Base-by-base conservation (phyloP, 2,888 invertebrate species). In the Clivina fossor region DNA sequence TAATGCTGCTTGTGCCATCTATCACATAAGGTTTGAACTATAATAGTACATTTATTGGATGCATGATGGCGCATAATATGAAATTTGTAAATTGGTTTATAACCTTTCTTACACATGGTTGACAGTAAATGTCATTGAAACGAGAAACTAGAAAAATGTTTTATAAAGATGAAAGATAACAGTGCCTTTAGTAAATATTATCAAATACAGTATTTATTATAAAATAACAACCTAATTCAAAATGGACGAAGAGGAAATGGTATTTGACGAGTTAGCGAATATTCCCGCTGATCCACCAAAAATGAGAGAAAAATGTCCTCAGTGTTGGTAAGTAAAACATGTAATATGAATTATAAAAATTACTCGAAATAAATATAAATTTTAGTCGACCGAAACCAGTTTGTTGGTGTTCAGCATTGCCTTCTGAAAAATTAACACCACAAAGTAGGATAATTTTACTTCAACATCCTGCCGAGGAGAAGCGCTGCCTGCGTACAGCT, bases 401-500 rank as follows among this genome's bases (percentile, higher is more conserved):
- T n/a, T 95, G 95, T 70, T 95, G 93, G 91, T 95, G 94, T 73
- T 78, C 82, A 28, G 89, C 86, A 35, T 75, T 95, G 58, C 93
- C 94, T 4, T 75, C 81, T 48, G 79, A 82, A 49, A 85, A 82
- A 37, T 68, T 94, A 20, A 71, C 73, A 51, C 86, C 90, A 9
- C 76, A 77, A 49, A 89, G 90, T 57, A 82, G 79, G 64, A 78
- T 95, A 40, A 83, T 93, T 61, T 80, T 95, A 56, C 77, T 95
- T 4, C 95, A 95, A 72, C 95, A 95, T 76, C 95, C 95, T 9
- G 93, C 92, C 58, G 95, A 95, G 80, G 91, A 92, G 68, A 90
- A 90, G 69, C 79, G 95, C 63, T 89, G 90, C 65, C 77, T 95
- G 37, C 82, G 92, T 47, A 96, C 95, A 22, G 93, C 91, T 11